These are phyloP conservation scores for Orthonyx spaldingii DNA, from an alignment of 2,113 vertebrate species.

Conservation along the genomic window DNA sequence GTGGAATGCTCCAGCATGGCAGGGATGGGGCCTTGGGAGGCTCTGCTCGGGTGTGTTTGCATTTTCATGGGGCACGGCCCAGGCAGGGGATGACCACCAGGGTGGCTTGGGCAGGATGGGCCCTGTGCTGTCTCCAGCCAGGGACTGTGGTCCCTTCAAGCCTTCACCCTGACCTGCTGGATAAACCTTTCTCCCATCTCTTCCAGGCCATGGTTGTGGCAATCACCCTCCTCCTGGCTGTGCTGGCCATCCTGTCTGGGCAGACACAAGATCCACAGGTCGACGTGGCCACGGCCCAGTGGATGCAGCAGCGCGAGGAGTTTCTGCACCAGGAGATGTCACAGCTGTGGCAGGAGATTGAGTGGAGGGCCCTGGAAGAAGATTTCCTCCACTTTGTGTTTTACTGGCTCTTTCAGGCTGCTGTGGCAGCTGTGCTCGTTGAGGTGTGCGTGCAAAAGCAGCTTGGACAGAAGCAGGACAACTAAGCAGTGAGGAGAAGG, in stretches of 20 bases:
- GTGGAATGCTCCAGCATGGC: background rate
- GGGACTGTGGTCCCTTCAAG: background rate
- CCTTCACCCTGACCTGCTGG: background rate
- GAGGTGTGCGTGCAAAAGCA: background rate
- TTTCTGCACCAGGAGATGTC: fast-evolving
- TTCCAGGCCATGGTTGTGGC: background rate
- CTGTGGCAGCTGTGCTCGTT: background rate
- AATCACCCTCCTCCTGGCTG: background rate
- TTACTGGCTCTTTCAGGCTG: fast-evolving
- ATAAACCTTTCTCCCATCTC: background rate
- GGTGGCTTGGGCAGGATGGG: background rate
- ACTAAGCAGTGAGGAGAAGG: fast-evolving
- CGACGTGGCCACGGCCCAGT: fast-evolving
- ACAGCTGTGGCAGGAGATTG: fast-evolving
- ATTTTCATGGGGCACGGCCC: background rate
- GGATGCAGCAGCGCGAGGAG: fast-evolving
- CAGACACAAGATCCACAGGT: fast-evolving
- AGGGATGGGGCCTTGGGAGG: background rate
- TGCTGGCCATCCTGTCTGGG: background rate
- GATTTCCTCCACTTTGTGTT: background rate
- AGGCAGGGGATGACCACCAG: background rate
- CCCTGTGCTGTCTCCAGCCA: background rate
- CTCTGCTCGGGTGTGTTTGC: background rate
- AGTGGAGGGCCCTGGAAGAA: background rate
- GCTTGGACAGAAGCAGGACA: background rate